These are phyloP conservation scores for Antrozous pallidus DNA, from an alignment of 2,797 vertebrate genomes.

Conservation along the genomic window DNA sequence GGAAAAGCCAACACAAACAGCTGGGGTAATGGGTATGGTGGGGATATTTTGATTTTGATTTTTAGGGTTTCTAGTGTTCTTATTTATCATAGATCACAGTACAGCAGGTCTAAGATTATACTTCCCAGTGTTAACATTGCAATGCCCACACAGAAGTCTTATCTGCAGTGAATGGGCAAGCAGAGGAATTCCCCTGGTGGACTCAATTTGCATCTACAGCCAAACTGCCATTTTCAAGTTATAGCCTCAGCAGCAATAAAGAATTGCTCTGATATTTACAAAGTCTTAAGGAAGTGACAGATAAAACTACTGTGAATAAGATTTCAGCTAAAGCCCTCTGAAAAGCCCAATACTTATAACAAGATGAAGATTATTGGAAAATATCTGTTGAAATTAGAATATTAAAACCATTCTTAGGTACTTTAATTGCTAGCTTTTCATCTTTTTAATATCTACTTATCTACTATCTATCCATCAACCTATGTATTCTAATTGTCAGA, in stretches of 20 bases:
- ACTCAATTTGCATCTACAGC: constrained; percentile 45
- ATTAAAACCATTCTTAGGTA: background rate
- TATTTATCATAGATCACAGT: constrained; percentile 59
- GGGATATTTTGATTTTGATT: constrained; percentile 53
- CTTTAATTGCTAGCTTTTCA: background rate
- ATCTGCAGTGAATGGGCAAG: background rate
- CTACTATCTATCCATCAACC: background rate
- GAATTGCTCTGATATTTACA: background rate
- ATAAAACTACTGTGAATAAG: background rate
- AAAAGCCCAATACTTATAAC: background rate
- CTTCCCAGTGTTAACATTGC: constrained; percentile 14
- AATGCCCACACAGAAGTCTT: background rate
- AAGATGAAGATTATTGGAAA: background rate
- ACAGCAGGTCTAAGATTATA: constrained; percentile 49
- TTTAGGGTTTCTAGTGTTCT: constrained; percentile 59
- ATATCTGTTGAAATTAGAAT: background rate
- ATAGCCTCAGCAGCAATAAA: background rate
- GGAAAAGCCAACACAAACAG: constrained; percentile 55
- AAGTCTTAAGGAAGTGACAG: background rate
- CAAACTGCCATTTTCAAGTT: constrained; percentile 30
- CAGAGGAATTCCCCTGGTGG: background rate
- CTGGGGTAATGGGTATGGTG: background rate
- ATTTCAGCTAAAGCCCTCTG: background rate
- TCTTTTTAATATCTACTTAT: background rate
- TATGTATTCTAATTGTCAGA: background rate